Conservation (phyloP, 2,888 invertebrate genomes). For the Pseudococcus jackbeardsleyi region DNA sequence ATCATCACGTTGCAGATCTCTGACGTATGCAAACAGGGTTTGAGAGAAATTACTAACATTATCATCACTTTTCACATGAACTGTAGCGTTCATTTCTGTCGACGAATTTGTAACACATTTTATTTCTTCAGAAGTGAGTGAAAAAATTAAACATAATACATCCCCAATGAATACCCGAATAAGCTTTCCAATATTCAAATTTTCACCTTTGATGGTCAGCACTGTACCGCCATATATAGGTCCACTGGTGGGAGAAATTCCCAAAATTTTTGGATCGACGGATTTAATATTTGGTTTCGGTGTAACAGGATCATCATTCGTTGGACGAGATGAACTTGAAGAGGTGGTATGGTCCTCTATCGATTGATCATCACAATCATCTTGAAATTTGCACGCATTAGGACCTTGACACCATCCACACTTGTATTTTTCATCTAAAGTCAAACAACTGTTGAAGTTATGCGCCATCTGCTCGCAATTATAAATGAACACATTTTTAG, state of each 20-base stretch:
- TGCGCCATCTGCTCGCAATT: slow-evolving; percentile 96
- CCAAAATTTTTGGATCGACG: slow-evolving; percentile 89
- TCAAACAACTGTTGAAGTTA: slow-evolving; percentile 95
- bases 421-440: slow-evolving; percentile 83
- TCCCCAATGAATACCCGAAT: slow-evolving; percentile 91
- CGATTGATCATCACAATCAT: slow-evolving; percentile 76
- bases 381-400: slow-evolving; percentile 90
- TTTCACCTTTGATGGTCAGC: slow-evolving; percentile 88
- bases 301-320: slow-evolving; percentile 72
- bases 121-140: slow-evolving; percentile 83
- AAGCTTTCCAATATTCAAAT: slow-evolving; percentile 95
- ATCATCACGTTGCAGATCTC: slow-evolving; percentile 89
- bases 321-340: too few relatives aligned
- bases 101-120: slow-evolving; percentile 78
- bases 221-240: slow-evolving; percentile 96
- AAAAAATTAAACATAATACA: slow-evolving; percentile 77
- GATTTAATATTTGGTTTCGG: slow-evolving; percentile 88
- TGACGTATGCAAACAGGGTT: slow-evolving; percentile 76
- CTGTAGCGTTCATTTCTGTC: slow-evolving; percentile 83
- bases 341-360: too few relatives aligned
- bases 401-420: slow-evolving; percentile 98
- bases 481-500: slow-evolving; percentile 88
- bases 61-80: slow-evolving; percentile 82
- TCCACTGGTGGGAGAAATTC: slow-evolving; percentile 88
- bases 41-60: slow-evolving; percentile 83